Evolutionary conservation across 2,888 invertebrate species (phyloP), one percentile per base, ranked within the genome.

Genomic region (Strigamia crassipes): DNA sequence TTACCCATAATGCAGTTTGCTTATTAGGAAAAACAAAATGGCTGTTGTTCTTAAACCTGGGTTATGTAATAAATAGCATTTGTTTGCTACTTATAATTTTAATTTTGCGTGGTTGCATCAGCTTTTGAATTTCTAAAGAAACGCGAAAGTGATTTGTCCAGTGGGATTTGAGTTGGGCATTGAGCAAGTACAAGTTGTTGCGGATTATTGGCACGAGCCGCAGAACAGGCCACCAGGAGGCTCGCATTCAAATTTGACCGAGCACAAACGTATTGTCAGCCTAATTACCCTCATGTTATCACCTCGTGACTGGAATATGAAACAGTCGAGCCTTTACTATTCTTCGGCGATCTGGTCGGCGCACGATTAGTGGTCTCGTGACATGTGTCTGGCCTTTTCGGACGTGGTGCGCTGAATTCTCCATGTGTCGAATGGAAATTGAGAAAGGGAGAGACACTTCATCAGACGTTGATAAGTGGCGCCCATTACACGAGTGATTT

Each of bases 221-320:
- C 61, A 66, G 61, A 66, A 66, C 61, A 66, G 61, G 61, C 61
- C 61, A 66, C 61, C 23, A 66, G 61, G 5, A 66, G 23, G 5
- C 21, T 23, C 61, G 61, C 21, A 66, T 66, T 66, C 61, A 66
- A 66, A 66, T 66, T n/a, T 66, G 61, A 66, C 61, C 61, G 61
- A 66, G 61, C 61, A 23, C 61, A 66, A 66, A 18, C 23, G 61
- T 66, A 66, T 66, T 66, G 61, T 66, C 61, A 66, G 61, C 61
- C 61, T 66, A 66, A 66, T 66, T 66, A 66, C 61, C 61, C 21
- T 21, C 61, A 66, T 66, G 61, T 66, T 66, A 66, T 66, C 61
- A 66, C 61, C 61, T 66, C 61, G 61, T 66, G 61, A 66, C 61
- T 66, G 61, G 61, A 66, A 66, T 66, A 66, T 66, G 61, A 66